phyloP scores from a whole-genome alignment of 2,113 vertebrate genomes.

The Anarrhichthys ocellatus region DNA sequence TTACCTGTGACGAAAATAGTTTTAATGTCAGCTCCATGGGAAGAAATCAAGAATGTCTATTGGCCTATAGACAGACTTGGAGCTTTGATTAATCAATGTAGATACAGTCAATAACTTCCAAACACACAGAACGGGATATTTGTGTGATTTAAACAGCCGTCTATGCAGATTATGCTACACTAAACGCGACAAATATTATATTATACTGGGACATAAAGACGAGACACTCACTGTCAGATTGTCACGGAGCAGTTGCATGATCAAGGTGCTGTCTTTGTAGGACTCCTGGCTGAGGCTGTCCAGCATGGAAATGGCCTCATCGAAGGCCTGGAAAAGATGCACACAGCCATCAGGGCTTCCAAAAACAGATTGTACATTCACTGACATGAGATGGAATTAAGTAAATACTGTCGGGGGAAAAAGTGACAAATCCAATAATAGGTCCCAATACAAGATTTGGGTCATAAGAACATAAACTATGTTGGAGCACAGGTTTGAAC shows the following conservation, averaged over 20 bases:
- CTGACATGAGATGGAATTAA: background rate
- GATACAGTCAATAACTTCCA: background rate
- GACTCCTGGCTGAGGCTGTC: conserved; percentile 93
- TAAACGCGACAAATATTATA: background rate
- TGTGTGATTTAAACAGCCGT: background rate
- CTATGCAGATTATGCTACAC: background rate
- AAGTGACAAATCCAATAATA: background rate
- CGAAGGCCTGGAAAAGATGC: conserved; percentile 88
- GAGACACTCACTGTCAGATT: conserved; percentile 89
- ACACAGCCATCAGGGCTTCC: conserved; percentile 13
- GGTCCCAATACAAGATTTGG: no score
- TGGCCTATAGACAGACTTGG: background rate
- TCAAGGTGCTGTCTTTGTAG: conserved; percentile 99
- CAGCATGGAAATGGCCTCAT: conserved; percentile 92
- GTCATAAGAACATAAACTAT: no score
- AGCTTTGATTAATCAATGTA: background rate
- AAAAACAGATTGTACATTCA: background rate
- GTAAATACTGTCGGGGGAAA: background rate
- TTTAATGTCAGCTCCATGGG: background rate
- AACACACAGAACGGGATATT: background rate
- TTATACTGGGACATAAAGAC: background rate
- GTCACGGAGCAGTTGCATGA: conserved; percentile 99
- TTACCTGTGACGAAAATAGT: background rate
- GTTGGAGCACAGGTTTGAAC: background rate
- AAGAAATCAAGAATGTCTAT: background rate